These are phyloP conservation scores for Pedetes capensis DNA, from an alignment of 2,113 vertebrate genomes.

Conservation along the genomic window DNA sequence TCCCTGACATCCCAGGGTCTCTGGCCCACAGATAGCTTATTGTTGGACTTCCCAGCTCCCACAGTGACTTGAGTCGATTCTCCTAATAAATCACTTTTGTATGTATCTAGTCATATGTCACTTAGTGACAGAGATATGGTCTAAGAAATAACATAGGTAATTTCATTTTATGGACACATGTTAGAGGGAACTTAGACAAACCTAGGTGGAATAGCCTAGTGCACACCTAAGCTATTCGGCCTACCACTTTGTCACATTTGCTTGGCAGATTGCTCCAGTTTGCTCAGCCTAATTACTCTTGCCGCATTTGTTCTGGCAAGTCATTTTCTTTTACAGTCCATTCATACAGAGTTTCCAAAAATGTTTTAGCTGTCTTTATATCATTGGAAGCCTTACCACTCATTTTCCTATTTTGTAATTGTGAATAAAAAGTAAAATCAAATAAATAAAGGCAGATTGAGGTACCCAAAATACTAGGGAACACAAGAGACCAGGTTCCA, in stretches of 20 bases:
- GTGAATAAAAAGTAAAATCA: too few species aligned
- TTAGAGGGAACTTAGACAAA: neutral
- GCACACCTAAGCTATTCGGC: too few species aligned
- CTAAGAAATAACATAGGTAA: neutral
- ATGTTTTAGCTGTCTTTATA: neutral
- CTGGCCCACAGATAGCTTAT: neutral
- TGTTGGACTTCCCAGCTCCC: too few species aligned
- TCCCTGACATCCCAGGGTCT: neutral
- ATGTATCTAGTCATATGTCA: neutral
- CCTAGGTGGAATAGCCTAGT: neutral
- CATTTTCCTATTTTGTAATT: neutral
- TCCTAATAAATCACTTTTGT: neutral
- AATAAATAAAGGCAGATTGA: too few species aligned
- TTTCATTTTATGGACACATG: neutral
- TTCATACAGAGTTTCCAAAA: neutral
- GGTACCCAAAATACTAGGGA: too few species aligned
- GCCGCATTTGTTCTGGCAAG: neutral
- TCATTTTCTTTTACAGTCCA: neutral
- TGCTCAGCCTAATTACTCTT: neutral
- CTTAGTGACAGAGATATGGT: neutral
- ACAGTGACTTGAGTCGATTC: neutral
- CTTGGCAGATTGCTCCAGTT: too few species aligned
- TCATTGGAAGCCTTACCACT: neutral
- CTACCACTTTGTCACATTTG: neutral
- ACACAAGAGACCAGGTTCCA: neutral